Conservation (phyloP, 2,797 vertebrate genomes). For the Pelochelys cantorii region DNA sequence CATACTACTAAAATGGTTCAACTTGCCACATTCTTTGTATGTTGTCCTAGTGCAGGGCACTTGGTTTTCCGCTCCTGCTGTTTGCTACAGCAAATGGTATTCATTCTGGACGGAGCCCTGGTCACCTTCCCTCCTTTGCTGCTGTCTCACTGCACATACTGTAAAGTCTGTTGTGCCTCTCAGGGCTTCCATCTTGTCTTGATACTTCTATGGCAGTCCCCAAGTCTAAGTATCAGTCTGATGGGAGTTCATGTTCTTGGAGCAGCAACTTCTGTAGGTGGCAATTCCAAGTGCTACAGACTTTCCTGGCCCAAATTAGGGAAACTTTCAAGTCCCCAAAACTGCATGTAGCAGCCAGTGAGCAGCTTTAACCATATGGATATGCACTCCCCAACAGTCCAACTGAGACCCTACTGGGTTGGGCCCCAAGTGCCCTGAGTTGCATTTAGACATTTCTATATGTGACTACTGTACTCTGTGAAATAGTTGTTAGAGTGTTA, state of each 20-base stretch:
- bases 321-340: background rate
- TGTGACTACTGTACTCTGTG: background rate
- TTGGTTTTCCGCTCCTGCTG: background rate
- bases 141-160: background rate
- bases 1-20: background rate
- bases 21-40: background rate
- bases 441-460: background rate
- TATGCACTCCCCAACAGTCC: background rate
- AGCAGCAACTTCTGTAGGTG: background rate
- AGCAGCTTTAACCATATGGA: background rate
- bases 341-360: background rate
- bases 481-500: background rate
- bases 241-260: background rate
- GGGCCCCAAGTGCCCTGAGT: background rate
- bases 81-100: too few species aligned
- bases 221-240: background rate
- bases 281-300: background rate
- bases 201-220: background rate
- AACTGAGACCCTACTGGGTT: background rate
- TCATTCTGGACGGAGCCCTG: background rate
- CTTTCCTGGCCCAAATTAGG: background rate
- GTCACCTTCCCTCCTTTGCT: background rate
- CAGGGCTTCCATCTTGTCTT: background rate
- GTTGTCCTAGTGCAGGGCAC: background rate
- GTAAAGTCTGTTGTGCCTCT: background rate